Conservation (phyloP, 2,888 invertebrate genomes). For the Rotaria socialis region DNA sequence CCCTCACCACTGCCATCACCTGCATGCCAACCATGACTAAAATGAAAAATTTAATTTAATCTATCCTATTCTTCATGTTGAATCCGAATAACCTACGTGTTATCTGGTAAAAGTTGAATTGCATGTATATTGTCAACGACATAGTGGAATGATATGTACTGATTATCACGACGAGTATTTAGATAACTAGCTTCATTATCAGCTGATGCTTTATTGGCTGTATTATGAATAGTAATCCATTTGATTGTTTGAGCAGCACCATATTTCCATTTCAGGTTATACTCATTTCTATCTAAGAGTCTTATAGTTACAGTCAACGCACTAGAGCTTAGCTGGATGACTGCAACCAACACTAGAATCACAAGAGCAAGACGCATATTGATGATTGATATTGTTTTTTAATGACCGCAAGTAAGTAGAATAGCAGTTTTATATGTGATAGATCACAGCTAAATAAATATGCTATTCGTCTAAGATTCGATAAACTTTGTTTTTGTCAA, state of each 20-base stretch:
- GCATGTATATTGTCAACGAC: neutral
- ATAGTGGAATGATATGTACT: neutral
- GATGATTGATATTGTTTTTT: neutral
- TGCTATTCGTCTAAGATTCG: neutral
- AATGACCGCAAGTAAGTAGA: neutral
- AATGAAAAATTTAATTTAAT: neutral
- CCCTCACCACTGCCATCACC: constrained; percentile 20
- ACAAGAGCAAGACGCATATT: neutral
- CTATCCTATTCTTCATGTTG: neutral
- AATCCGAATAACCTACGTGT: neutral
- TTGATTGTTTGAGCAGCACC: neutral
- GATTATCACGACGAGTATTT: neutral
- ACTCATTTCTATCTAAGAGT: neutral
- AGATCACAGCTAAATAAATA: neutral
- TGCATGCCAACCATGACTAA: neutral
- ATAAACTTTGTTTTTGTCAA: neutral
- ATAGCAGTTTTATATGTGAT: neutral
- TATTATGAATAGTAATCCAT: constrained; percentile 1
- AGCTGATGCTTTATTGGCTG: neutral
- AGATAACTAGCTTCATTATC: neutral
- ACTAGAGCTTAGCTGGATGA: neutral
- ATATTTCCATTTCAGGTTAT: neutral
- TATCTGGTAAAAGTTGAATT: neutral
- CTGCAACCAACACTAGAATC: neutral
- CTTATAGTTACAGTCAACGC: neutral